phyloP scores from a whole-genome alignment of 2,113 vertebrate species.

The Actinemys pallida region DNA sequence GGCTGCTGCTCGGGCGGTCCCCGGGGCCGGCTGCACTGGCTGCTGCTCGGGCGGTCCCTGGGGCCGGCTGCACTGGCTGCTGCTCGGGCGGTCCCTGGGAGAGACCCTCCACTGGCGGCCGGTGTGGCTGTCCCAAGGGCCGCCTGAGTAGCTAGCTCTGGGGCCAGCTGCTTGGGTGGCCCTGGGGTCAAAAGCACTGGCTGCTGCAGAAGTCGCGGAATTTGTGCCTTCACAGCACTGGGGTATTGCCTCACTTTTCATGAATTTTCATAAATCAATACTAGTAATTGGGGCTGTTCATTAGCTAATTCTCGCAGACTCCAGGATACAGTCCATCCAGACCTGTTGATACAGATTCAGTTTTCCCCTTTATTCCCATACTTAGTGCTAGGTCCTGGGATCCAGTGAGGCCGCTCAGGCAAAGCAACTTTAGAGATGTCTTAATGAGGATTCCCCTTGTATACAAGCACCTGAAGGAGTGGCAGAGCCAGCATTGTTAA shows the following conservation, averaged over 20 bases:
- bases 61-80: no score
- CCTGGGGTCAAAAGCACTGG: no score
- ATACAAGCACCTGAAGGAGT: background rate
- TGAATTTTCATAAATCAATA: constrained; percentile 44
- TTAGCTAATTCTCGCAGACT: constrained; percentile 47
- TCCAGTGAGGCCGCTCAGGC: background rate
- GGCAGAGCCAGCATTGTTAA: background rate
- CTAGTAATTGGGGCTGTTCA: constrained; percentile 39
- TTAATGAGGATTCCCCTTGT: constrained; percentile 34
- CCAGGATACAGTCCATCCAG: constrained; percentile 40
- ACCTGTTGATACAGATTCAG: constrained; percentile 41
- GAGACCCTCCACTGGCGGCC: no score
- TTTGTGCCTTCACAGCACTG: background rate
- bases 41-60: no score
- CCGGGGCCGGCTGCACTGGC: no score
- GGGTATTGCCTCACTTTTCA: constrained; percentile 28
- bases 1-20: no score
- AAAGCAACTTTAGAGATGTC: background rate
- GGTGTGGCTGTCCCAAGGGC: no score
- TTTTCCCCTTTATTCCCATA: constrained; percentile 34
- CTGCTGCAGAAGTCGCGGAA: no score
- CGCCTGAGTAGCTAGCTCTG: no score
- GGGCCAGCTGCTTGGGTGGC: no score
- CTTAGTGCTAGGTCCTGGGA: constrained; percentile 12
- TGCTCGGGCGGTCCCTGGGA: no score